Conservation (phyloP, 92 coral and sea anemone species). For the Phenganax marumi region DNA sequence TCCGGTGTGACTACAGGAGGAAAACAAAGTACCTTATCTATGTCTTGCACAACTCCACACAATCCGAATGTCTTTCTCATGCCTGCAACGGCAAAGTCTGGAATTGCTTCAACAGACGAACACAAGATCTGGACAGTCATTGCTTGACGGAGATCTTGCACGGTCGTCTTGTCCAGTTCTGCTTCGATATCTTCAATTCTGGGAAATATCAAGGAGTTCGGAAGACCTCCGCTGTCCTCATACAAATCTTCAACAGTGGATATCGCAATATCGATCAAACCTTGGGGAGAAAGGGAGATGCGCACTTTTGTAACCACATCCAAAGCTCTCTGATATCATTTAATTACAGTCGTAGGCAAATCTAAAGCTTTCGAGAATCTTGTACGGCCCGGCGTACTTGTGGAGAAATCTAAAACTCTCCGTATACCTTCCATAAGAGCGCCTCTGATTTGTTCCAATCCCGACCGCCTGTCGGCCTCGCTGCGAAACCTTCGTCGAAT, state of each 20-base stretch:
- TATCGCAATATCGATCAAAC: conserved; percentile 90
- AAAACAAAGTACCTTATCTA: conserved; percentile 68
- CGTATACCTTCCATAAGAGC: conserved; percentile 81
- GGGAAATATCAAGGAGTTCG: conserved; percentile 71
- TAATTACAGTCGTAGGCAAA: too few relatives aligned
- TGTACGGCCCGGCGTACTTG: not conserved
- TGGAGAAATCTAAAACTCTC: not conserved
- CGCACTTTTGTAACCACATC: not conserved
- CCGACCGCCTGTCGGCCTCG: conserved; percentile 84
- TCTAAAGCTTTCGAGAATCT: not conserved
- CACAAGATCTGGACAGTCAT: conserved; percentile 70
- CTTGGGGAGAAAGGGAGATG: conserved; percentile 30
- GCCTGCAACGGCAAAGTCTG: conserved; percentile 79
- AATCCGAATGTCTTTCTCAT: conserved; percentile 93
- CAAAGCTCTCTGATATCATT: not conserved
- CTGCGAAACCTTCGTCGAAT: conserved; percentile 91
- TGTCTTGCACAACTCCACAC: conserved; percentile 72
- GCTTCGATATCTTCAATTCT: conserved; percentile 86
- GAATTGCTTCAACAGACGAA: conserved; percentile 56
- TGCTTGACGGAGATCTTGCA: conserved; percentile 69
- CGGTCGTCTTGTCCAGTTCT: conserved; percentile 79
- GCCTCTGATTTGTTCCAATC: conserved; percentile 93
- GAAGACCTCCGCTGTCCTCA: conserved; percentile 96
- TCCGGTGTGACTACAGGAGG: not conserved
- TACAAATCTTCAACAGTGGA: conserved; percentile 89